phyloP scores from a whole-genome alignment of 2,888 invertebrate species.

The Yponomeuta evonymella region DNA sequence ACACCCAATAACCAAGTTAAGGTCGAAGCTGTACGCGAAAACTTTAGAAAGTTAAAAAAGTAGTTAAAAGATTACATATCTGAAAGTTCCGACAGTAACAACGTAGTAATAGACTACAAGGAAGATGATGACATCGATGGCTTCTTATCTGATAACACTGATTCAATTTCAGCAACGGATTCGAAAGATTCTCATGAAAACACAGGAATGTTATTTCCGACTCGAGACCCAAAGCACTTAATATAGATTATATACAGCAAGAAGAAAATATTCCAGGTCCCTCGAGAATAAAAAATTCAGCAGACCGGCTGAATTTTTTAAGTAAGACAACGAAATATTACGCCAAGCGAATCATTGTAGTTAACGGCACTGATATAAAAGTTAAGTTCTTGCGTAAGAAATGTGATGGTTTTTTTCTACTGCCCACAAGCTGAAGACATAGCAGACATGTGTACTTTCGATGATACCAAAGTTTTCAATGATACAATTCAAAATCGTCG shows the following conservation, averaged over 20 bases:
- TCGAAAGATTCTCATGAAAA: conserved; percentile 9
- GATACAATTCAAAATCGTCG: neutral
- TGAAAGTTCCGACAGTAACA: conserved; percentile 4
- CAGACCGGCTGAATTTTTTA: too few species aligned
- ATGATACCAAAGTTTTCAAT: conserved; percentile 10
- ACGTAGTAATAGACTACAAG: neutral
- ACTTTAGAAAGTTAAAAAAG: conserved; percentile 12
- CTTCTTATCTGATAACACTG: conserved; percentile 8
- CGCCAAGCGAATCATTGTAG: conserved; percentile 12
- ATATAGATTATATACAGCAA: conserved; percentile 8
- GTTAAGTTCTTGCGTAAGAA: conserved; percentile 12
- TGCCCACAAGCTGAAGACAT: conserved; percentile 16
- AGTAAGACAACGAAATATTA: conserved; percentile 12
- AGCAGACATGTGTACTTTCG: conserved; percentile 13
- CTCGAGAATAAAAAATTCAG: neutral
- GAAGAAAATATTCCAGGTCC: conserved; percentile 11
- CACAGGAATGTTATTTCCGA: neutral
- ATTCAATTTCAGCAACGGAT: conserved; percentile 7
- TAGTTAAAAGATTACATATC: neutral
- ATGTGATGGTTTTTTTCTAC: conserved; percentile 7
- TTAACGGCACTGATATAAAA: conserved; percentile 13
- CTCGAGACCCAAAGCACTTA: neutral
- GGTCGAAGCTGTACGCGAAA: neutral
- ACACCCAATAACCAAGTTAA: neutral
- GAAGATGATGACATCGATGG: conserved; percentile 10